Conservation (phyloP, 2,888 invertebrate species). For the Drosophila testacea region DNA sequence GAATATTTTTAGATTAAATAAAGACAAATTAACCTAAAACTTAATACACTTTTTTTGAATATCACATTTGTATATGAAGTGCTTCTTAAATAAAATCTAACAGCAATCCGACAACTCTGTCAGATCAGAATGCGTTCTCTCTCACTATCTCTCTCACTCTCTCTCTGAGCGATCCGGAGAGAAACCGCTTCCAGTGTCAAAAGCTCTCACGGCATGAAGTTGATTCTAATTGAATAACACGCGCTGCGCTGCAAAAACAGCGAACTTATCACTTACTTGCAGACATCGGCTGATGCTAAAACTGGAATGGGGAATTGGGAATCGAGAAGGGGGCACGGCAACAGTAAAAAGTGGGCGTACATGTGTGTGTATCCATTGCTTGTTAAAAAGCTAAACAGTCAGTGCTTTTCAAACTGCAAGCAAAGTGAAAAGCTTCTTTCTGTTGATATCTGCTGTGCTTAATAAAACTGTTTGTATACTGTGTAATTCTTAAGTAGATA, state of each 20-base stretch:
- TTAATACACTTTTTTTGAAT: no score
- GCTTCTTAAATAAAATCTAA: neutral
- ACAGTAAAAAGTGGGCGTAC: conserved; percentile 18
- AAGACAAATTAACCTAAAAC: no score
- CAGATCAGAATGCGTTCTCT: conserved; percentile 21
- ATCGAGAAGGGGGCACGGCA: conserved; percentile 26
- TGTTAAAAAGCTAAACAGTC: conserved; percentile 35
- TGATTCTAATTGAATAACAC: conserved; percentile 49
- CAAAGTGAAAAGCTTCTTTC: conserved; percentile 10
- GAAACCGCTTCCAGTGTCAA: conserved; percentile 15
- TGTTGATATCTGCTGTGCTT: conserved; percentile 6
- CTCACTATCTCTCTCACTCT: neutral
- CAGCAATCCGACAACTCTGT: conserved; percentile 55
- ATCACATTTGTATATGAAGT: no score
- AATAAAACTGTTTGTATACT: neutral
- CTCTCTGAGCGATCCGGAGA: neutral
- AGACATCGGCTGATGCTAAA: conserved; percentile 52
- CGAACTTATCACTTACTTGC: conserved; percentile 29
- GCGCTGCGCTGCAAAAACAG: conserved; percentile 34
- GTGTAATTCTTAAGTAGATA: no score
- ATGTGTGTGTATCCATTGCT: neutral
- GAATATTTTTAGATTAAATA: no score
- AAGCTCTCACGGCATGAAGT: conserved; percentile 36
- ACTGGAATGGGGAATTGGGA: conserved; percentile 6
- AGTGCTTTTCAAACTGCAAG: conserved; percentile 33